Conservation (phyloP, 1,140 invertebrate genomes). For the Propsilocerus akamusi region DNA sequence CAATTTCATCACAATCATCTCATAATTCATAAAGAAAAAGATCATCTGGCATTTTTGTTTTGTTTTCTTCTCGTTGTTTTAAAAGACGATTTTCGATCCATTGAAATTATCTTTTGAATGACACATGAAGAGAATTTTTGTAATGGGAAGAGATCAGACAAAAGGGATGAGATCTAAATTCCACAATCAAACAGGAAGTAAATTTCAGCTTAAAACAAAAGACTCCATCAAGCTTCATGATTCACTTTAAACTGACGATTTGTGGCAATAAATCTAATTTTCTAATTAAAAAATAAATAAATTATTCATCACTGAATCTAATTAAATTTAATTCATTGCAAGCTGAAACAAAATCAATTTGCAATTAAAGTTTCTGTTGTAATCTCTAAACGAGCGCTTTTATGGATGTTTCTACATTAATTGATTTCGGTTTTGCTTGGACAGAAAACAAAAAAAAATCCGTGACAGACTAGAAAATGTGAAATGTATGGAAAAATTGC, state of each 20-base stretch:
- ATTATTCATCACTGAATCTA: slow-evolving; percentile 2
- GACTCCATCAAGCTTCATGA: too few relatives aligned
- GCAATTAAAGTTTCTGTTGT: background rate
- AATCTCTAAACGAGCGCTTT: background rate
- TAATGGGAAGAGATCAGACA: too few relatives aligned
- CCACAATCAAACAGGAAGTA: too few relatives aligned
- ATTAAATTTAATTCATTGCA: background rate
- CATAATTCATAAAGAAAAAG: background rate
- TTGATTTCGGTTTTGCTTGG: background rate
- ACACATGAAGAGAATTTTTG: too few relatives aligned
- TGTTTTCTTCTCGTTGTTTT: background rate
- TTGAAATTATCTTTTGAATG: background rate
- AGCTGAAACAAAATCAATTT: background rate
- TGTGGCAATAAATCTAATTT: too few relatives aligned
- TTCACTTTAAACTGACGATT: too few relatives aligned
- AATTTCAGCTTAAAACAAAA: too few relatives aligned
- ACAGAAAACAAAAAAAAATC: background rate
- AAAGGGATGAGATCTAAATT: too few relatives aligned
- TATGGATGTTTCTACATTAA: background rate
- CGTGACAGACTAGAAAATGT: background rate
- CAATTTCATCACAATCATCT: background rate
- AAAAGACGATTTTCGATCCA: background rate
- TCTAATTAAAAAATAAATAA: too few relatives aligned
- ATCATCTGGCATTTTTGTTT: background rate
- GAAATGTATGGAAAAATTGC: too few relatives aligned